Evolutionary conservation across 2,113 vertebrate species (phyloP), one percentile per base, ranked within the genome.

Genomic region (Heterotilapia buettikoferi): DNA sequence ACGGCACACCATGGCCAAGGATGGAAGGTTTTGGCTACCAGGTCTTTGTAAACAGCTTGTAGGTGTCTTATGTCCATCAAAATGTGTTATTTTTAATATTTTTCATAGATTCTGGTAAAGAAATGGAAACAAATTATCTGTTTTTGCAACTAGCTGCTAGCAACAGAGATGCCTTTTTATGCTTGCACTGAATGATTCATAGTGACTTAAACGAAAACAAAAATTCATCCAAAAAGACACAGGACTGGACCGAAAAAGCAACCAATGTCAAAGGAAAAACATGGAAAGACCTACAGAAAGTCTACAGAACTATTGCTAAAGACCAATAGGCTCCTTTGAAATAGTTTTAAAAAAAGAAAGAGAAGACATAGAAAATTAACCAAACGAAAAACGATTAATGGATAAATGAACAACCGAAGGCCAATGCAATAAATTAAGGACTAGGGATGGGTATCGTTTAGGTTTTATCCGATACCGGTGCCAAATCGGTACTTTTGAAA

Each of bases 211-310:
- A 40, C 10, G n/a, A 68, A 40, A 40, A 26, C 14, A 26, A 26
- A 24, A 24, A 71, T 26, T 26, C 2, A 43, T 43, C n/a, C 2
- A 1, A 73, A 73, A 45, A 73, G 21, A 26, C 3, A 16, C 40
- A 73, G 68, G 21, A 26, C 38, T 73, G 8, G 13, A 73, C 68
- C 18, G 68, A 45, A 73, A 43, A 73, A 73, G 38, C 68, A 73
- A 16, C 21, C 13, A 26, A 73, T 45, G 38, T 73, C 38, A 45
- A 45, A 73, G 68, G 68, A 73, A 45, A 26, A 73, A 73, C 38
- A 16, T 26, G 13, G 21, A 68, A 68, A 68, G 36, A 40, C 63
- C 36, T 24, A 8, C 63, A 68, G 63, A 68, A 68, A 40, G 63
- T 13, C 33, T 21, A 21, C 61, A n/a, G 31, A 21, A 24, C 36